Percentiles rank a stretch among this genome's conserved stretches.
Evolutionary conservation across 2,113 vertebrate species (phyloP).

Genomic region (Lucifuga dentata): DNA sequence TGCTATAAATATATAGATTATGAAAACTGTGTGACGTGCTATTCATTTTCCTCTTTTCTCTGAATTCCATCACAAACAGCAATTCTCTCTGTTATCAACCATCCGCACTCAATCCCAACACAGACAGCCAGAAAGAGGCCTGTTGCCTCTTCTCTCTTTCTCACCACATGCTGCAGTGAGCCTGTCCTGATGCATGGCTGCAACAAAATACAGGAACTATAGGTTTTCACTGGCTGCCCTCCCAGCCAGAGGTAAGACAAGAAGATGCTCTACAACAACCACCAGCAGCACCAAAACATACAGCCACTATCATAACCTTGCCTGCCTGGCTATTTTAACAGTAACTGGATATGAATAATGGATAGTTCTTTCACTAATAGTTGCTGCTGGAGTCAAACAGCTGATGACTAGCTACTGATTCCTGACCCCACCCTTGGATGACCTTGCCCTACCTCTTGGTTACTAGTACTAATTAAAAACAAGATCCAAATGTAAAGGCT

Average conservation of each 20-base stretch:
- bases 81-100: not conserved
- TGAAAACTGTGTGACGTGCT: no score
- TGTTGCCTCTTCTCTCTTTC: slow-evolving; percentile 3
- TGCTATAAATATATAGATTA: no score
- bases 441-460: not conserved
- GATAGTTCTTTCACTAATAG: not conserved
- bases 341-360: not conserved
- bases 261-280: slow-evolving; percentile 42
- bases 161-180: not conserved
- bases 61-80: not conserved
- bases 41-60: no score
- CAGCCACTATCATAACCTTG: not conserved
- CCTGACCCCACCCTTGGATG: not conserved
- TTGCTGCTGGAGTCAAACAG: not conserved
- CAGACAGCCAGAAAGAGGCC: not conserved
- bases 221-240: slow-evolving; percentile 44
- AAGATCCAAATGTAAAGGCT: not conserved
- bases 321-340: no score
- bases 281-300: slow-evolving; percentile 21
- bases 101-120: not conserved
- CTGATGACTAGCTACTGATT: no score
- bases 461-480: not conserved
- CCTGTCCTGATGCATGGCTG: slow-evolving; percentile 20
- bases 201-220: slow-evolving; percentile 46
- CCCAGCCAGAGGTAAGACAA: slow-evolving; percentile 53